A percentile compares a stretch with the other conserved stretches of the same genome.
These are phyloP conservation scores for Rhinella marina DNA, from an alignment of 2,797 vertebrate genomes.

Conservation along the genomic window DNA sequence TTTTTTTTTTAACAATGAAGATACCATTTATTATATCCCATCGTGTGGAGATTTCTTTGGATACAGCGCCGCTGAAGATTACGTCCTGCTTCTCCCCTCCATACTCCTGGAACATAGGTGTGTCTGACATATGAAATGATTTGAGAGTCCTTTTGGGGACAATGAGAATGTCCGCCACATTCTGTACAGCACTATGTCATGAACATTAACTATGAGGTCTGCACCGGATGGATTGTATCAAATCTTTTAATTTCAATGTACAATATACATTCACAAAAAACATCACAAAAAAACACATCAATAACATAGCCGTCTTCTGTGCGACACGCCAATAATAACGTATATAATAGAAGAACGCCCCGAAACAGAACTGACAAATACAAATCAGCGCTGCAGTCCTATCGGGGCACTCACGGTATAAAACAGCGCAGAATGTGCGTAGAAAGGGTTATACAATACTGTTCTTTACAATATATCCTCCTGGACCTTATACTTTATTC, in stretches of 20 bases:
- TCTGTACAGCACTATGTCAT: too few relatives aligned
- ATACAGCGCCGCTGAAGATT: too few relatives aligned
- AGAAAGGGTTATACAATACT: background rate
- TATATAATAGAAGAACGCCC: background rate
- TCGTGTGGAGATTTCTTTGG: too few relatives aligned
- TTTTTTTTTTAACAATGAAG: too few relatives aligned
- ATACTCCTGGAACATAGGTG: too few relatives aligned
- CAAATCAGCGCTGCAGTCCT: background rate
- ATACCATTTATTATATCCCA: too few relatives aligned
- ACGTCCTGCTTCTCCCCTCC: too few relatives aligned
- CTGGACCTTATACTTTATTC: background rate
- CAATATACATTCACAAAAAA: background rate
- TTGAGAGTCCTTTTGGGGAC: too few relatives aligned
- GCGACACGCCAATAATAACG: background rate
- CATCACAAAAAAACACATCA: background rate
- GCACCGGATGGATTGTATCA: background rate
- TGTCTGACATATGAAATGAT: too few relatives aligned
- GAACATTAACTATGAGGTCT: background rate
- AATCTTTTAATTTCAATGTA: slow-evolving; percentile 6
- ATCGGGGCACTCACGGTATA: background rate
- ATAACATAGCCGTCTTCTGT: background rate
- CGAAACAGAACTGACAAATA: background rate
- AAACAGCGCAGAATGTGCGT: background rate
- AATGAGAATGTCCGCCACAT: too few relatives aligned
- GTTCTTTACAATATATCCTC: background rate